These are phyloP conservation scores for Drosophila phalerata DNA, from an alignment of 2,888 invertebrate genomes.

Conservation along the genomic window DNA sequence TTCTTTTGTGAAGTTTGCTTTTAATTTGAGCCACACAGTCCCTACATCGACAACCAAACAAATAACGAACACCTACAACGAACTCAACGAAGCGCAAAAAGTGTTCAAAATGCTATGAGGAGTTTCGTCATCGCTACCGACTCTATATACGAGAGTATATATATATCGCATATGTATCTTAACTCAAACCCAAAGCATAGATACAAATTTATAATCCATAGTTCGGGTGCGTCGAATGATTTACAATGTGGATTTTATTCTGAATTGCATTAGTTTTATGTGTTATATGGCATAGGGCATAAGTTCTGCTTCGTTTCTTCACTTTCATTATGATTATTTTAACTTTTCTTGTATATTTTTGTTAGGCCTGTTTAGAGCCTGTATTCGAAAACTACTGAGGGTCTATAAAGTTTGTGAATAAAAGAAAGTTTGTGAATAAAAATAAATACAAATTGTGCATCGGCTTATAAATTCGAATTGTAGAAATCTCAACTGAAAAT, in stretches of 20 bases:
- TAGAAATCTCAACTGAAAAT: too few species aligned
- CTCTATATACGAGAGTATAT: not conserved
- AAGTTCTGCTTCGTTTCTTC: slow-evolving; percentile 38
- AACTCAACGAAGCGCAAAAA: slow-evolving; percentile 82
- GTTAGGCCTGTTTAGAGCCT: not conserved
- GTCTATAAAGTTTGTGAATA: not conserved
- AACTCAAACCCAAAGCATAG: not conserved
- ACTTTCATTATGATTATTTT: slow-evolving; percentile 26
- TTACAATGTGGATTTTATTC: slow-evolving; percentile 60
- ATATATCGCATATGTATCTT: slow-evolving; percentile 1
- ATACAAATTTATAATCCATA: slow-evolving; percentile 32
- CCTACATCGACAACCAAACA: slow-evolving; percentile 21
- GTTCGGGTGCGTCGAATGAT: slow-evolving; percentile 49
- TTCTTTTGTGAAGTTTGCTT: slow-evolving; percentile 63
- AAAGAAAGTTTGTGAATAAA: too few species aligned
- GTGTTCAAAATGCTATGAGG: slow-evolving; percentile 74
- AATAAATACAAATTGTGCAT: too few species aligned
- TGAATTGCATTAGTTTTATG: slow-evolving; percentile 61
- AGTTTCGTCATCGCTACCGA: slow-evolving; percentile 76
- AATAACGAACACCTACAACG: slow-evolving; percentile 63
- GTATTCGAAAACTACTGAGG: not conserved
- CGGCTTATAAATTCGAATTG: too few species aligned
- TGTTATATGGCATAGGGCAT: slow-evolving; percentile 36
- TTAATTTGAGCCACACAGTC: slow-evolving; percentile 61
- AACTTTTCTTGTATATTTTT: not conserved